phyloP scores from a whole-genome alignment of 2,113 vertebrate species.

The Pao palembangensis region DNA sequence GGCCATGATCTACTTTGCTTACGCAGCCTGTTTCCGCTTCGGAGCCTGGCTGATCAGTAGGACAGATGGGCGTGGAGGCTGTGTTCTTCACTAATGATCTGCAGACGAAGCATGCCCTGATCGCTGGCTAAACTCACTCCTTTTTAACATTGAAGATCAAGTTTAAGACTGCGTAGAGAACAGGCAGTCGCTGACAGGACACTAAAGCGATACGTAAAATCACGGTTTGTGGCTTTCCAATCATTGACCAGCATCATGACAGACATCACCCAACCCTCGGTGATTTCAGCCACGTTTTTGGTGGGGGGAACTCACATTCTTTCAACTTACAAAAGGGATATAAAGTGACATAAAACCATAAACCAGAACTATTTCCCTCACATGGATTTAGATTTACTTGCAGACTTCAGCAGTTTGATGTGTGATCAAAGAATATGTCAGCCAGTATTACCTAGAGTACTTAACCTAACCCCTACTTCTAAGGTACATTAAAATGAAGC shows the following conservation, averaged over 20 bases:
- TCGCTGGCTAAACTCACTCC: not conserved
- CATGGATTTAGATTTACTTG: not conserved
- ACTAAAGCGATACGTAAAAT: too few species aligned
- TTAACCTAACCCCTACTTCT: too few species aligned
- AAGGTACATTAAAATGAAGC: not conserved
- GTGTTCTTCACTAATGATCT: too few species aligned
- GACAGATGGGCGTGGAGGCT: conserved; percentile 70
- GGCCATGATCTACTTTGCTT: conserved; percentile 92
- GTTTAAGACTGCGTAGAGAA: not conserved
- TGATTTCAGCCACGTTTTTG: not conserved
- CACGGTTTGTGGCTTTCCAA: conserved; percentile 27
- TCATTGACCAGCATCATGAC: conserved; percentile 28
- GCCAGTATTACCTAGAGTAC: too few species aligned
- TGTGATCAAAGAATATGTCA: too few species aligned
- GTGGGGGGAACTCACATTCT: too few species aligned
- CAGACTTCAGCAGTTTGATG: too few species aligned
- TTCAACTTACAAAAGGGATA: not conserved
- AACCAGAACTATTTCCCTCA: not conserved
- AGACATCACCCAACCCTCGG: not conserved
- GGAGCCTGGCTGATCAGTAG: conserved; percentile 85
- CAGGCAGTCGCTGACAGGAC: not conserved
- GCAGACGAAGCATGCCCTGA: conserved; percentile 35
- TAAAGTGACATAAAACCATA: not conserved
- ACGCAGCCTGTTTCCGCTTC: conserved; percentile 90
- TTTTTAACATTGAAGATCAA: not conserved